Evolutionary conservation across 2,888 invertebrate genomes (phyloP).

Genomic region (Thelaira solivaga): DNA sequence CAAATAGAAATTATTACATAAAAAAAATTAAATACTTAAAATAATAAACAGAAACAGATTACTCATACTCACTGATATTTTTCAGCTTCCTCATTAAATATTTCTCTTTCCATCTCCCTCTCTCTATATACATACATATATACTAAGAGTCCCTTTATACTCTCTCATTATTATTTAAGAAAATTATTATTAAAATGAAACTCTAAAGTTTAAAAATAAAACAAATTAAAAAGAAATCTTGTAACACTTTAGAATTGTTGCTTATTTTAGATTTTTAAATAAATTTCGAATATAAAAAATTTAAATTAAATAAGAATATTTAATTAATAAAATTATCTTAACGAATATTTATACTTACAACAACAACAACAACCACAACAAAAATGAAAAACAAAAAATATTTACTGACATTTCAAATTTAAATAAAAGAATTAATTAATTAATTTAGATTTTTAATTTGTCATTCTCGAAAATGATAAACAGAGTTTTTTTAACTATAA

Average conservation of each 20-base stretch:
- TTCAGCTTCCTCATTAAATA: not conserved
- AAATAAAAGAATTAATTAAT: too few species aligned
- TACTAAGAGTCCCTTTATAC: not conserved
- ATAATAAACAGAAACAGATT: not conserved
- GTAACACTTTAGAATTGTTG: constrained; percentile 58
- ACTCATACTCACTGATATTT: not conserved
- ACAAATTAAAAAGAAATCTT: constrained; percentile 33
- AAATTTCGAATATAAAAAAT: constrained; percentile 24
- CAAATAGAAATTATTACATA: too few species aligned
- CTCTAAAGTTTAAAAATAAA: not conserved
- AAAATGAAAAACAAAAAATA: constrained; percentile 34
- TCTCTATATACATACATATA: too few species aligned
- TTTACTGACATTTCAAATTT: constrained; percentile 22
- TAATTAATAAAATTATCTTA: constrained; percentile 43
- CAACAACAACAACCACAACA: constrained; percentile 26
- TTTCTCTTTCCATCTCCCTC: not conserved
- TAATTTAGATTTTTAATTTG: constrained; percentile 19
- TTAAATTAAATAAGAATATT: constrained; percentile 34
- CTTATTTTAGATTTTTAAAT: constrained; percentile 61
- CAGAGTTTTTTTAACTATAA: constrained; percentile 17
- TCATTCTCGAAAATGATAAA: constrained; percentile 21
- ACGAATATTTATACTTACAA: constrained; percentile 57
- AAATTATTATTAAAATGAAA: constrained; percentile 25
- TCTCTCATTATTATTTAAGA: constrained; percentile 32
- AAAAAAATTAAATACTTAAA: constrained; percentile 7